Percentiles rank a stretch among this genome's conserved stretches.
Conservation (phyloP, 2,113 vertebrate genomes). For the Malaclemys terrapin region DNA sequence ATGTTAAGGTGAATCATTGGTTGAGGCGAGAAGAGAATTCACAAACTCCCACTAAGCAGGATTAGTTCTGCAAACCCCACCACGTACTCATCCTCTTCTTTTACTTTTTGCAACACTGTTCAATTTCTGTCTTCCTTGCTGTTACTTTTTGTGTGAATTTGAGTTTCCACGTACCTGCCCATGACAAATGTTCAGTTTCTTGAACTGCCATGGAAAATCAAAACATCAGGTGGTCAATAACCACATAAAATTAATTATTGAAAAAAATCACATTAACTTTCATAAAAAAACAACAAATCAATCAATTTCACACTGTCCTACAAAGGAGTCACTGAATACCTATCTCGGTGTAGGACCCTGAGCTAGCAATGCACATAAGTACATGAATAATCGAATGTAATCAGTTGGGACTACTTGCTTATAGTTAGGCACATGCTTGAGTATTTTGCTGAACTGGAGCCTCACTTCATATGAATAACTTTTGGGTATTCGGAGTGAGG, state of each 20-base stretch:
- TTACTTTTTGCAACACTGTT: background rate
- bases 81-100: background rate
- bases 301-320: background rate
- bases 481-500: background rate
- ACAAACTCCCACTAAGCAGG: background rate
- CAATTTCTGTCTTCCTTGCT: background rate
- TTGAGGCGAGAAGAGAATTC: background rate
- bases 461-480: background rate
- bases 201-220: background rate
- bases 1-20: background rate
- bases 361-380: background rate
- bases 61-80: background rate
- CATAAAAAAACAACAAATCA: background rate
- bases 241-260: background rate
- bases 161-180: background rate
- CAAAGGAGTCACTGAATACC: background rate
- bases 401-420: background rate
- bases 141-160: background rate
- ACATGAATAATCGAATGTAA: background rate
- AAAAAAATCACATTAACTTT: background rate
- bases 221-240: background rate
- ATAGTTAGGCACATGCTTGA: background rate
- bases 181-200: background rate
- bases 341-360: background rate
- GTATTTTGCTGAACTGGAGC: background rate